Conservation (phyloP, 1,140 invertebrate genomes). For the Aricia agestis region DNA sequence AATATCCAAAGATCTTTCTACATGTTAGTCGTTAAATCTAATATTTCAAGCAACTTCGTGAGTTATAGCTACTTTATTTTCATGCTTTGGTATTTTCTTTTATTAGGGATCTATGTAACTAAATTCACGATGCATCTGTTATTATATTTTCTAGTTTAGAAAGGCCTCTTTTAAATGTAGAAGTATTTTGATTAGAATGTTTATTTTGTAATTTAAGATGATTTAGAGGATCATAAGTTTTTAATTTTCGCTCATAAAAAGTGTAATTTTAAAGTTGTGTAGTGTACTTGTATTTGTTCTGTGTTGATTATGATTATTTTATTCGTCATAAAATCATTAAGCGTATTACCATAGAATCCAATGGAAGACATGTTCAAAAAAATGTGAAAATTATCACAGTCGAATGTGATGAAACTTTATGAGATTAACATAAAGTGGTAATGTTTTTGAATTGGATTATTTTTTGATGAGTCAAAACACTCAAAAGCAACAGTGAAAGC, state of each 20-base stretch:
- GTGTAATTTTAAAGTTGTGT: background rate
- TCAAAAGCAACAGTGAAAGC: background rate
- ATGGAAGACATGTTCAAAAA: background rate
- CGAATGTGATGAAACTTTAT: background rate
- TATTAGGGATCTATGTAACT: slow-evolving; percentile 14
- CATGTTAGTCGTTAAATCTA: slow-evolving; percentile 16
- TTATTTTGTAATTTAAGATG: too few species aligned
- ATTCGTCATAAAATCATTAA: background rate
- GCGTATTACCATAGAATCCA: background rate
- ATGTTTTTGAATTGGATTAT: background rate
- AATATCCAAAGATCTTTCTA: background rate
- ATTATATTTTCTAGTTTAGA: too few species aligned
- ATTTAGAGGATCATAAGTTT: too few species aligned
- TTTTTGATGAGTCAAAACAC: too few species aligned
- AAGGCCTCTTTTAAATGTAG: too few species aligned
- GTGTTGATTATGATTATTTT: background rate
- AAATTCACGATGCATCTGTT: background rate
- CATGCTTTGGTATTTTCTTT: slow-evolving; percentile 37
- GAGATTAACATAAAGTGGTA: background rate
- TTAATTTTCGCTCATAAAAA: background rate
- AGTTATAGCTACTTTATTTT: slow-evolving; percentile 51
- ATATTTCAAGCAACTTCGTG: slow-evolving; percentile 63
- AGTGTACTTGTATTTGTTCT: background rate
- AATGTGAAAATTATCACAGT: background rate
- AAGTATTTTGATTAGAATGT: too few species aligned